A percentile compares a stretch with the other conserved stretches of the same genome.
phyloP scores from a whole-genome alignment of 35 echinoderm and acorn worm species.

The Amphiura filiformis region DNA sequence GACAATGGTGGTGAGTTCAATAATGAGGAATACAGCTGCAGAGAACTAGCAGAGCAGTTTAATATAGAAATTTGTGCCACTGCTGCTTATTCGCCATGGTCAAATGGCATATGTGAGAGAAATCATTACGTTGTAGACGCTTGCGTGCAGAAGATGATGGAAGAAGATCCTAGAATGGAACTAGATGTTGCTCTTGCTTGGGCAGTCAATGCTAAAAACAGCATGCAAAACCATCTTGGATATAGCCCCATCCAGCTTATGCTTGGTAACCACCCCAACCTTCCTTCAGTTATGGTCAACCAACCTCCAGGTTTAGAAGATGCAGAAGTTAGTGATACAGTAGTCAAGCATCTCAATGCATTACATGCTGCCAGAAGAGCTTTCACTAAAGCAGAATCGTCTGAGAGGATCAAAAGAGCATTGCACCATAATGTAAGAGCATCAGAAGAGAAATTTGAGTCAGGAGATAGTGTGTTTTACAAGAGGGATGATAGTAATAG shows the following conservation, averaged over 20 bases:
- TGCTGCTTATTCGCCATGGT: neutral
- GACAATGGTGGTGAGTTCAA: slow-evolving; percentile 39
- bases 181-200: slow-evolving; percentile 18
- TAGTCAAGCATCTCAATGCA: slow-evolving; percentile 3
- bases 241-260: slow-evolving; percentile 15
- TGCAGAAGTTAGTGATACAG: neutral
- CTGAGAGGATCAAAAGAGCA: neutral
- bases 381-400: neutral
- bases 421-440: neutral
- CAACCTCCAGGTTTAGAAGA: neutral
- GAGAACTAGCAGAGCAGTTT: slow-evolving; percentile 4
- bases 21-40: slow-evolving; percentile 31
- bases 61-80: slow-evolving; percentile 4
- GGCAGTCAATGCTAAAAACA: slow-evolving; percentile 27
- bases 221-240: slow-evolving; percentile 20
- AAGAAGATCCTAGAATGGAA: neutral
- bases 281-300: neutral
- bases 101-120: slow-evolving; percentile 16
- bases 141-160: slow-evolving; percentile 1
- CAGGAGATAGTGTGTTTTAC: slow-evolving; percentile 10
- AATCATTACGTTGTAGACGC: slow-evolving; percentile 10
- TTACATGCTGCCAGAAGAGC: neutral
- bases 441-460: neutral
- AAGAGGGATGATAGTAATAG: slow-evolving; percentile 39
- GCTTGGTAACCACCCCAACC: neutral